Evolutionary conservation across 53 echinoderm and acorn worm species (phyloP).

Genomic region (Paracentrotus lividus): DNA sequence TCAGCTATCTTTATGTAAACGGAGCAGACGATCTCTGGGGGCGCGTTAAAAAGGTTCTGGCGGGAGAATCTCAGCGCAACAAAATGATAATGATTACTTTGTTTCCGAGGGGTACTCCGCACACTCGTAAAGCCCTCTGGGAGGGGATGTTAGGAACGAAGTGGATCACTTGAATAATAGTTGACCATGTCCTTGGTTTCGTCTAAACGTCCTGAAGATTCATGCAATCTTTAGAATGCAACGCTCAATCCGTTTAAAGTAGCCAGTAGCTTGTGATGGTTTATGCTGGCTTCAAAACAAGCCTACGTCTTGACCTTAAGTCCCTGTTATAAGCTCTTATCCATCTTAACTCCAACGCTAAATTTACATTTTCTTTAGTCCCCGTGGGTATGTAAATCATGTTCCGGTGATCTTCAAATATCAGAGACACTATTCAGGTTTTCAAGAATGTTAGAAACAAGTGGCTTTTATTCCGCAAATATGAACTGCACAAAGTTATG

Average conservation of each 20-base stretch:
- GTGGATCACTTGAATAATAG: neutral
- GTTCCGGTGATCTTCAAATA: neutral
- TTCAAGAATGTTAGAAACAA: no score
- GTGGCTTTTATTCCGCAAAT: no score
- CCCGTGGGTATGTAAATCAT: no score
- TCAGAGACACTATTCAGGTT: no score
- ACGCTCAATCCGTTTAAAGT: neutral
- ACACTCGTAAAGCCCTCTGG: neutral
- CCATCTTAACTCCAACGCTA: neutral
- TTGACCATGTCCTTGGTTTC: neutral
- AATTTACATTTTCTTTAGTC: neutral
- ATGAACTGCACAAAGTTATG: no score
- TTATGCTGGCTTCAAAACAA: neutral
- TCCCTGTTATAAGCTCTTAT: neutral
- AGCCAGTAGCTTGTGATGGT: neutral
- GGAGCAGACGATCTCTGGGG: neutral
- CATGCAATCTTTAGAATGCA: neutral
- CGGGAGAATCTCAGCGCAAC: constrained; percentile 5
- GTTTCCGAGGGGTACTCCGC: neutral
- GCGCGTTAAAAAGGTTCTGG: neutral
- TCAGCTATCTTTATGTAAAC: neutral
- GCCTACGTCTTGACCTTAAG: neutral
- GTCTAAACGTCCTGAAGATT: neutral
- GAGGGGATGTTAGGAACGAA: neutral
- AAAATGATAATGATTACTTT: constrained; percentile 29